These are phyloP conservation scores for Orthonychiurus folsomi DNA, from an alignment of 2,888 invertebrate species.

Conservation along the genomic window DNA sequence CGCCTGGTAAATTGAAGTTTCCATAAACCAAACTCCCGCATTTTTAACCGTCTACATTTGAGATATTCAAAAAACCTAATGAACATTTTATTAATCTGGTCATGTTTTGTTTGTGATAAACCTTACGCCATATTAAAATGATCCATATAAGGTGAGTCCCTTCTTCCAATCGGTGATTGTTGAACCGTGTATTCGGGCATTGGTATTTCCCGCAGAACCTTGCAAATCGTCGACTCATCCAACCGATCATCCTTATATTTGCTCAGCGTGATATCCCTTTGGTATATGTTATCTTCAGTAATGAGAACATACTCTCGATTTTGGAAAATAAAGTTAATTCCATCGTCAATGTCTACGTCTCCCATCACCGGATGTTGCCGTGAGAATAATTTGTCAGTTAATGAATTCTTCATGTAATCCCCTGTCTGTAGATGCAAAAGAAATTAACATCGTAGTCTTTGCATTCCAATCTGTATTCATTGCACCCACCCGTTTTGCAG, in stretches of 20 bases:
- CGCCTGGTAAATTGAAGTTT: background rate
- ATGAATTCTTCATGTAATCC: background rate
- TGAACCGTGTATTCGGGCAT: constrained; percentile 7
- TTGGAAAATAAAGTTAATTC: background rate
- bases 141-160: constrained; percentile 4
- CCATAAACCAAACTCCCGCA: background rate
- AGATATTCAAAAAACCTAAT: too few species aligned
- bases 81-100: too few species aligned
- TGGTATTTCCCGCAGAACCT: background rate
- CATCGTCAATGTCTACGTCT: background rate
- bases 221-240: background rate
- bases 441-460: background rate
- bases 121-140: constrained; percentile 16
- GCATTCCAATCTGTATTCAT: background rate
- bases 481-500: background rate
- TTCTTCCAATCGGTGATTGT: constrained; percentile 6
- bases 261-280: background rate
- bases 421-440: background rate
- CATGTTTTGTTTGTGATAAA: background rate
- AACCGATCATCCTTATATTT: background rate
- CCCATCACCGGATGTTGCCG: background rate
- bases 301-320: background rate
- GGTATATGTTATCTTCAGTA: constrained; percentile 2
- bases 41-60: background rate
- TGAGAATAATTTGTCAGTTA: background rate